These are phyloP conservation scores for Aricia agestis DNA, from an alignment of 1,140 invertebrate genomes.

Conservation along the genomic window DNA sequence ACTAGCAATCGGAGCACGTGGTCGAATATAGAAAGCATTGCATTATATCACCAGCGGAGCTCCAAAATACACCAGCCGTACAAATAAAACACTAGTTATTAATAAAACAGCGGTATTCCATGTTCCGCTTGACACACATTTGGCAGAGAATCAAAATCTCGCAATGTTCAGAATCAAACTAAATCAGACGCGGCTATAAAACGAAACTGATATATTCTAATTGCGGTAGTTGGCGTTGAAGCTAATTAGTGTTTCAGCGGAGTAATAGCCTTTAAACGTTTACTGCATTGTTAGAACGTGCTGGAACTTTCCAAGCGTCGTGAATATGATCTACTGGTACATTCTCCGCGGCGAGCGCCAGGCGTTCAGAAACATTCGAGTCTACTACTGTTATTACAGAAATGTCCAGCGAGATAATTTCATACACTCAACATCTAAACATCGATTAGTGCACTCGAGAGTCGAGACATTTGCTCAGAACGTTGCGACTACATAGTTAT, in stretches of 20 bases:
- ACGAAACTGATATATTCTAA: conserved; percentile 2
- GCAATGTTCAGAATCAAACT: not conserved
- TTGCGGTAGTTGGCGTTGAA: conserved; percentile 1
- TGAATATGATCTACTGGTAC: conserved; percentile 10
- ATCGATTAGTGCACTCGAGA: not conserved
- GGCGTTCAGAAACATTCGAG: not conserved
- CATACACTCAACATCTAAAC: not conserved
- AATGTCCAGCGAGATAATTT: conserved; percentile 12
- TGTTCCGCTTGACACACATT: not conserved
- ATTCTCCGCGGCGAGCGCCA: conserved; percentile 4
- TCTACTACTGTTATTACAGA: conserved; percentile 6
- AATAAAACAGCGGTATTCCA: conserved; percentile 5
- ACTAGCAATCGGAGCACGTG: not conserved
- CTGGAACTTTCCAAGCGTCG: conserved; percentile 7
- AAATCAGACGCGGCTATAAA: not conserved
- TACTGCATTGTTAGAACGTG: not conserved
- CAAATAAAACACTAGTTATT: conserved; percentile 10
- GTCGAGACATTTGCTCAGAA: not conserved
- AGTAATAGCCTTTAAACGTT: conserved; percentile 7
- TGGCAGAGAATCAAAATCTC: conserved; percentile 3
- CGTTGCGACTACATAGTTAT: not conserved
- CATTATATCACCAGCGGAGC: not conserved
- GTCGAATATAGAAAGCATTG: not conserved
- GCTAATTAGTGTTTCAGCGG: not conserved
- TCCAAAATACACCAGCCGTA: conserved; percentile 6